Percentiles rank a stretch among this genome's conserved stretches.
phyloP scores from a whole-genome alignment of 2,797 vertebrate species.

The Clarias fuscus region DNA sequence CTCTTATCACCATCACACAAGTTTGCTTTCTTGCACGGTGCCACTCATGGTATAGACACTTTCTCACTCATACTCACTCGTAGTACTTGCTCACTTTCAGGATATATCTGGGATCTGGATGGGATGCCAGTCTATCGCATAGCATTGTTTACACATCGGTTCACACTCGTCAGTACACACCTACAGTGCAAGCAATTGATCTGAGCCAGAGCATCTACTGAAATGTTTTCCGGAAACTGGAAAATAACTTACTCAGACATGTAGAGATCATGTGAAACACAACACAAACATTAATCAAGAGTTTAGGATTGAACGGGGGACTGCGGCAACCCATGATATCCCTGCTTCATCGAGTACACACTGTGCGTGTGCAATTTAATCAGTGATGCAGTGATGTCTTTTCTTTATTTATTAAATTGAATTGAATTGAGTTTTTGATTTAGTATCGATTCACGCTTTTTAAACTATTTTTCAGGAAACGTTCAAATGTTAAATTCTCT shows the following conservation, averaged over 20 bases:
- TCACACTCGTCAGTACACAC: not conserved
- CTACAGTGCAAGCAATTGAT: not conserved
- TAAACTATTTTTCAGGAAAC: too few relatives aligned
- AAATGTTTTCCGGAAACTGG: not conserved
- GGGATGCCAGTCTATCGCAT: not conserved
- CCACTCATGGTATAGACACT: not conserved
- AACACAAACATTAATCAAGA: not conserved
- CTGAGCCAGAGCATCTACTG: not conserved
- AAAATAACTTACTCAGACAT: not conserved
- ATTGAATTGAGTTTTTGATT: too few relatives aligned
- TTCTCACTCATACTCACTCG: not conserved
- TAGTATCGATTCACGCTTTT: too few relatives aligned
- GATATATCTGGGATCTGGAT: not conserved
- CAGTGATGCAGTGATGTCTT: too few relatives aligned
- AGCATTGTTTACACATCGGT: not conserved
- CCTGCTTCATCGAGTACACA: not conserved
- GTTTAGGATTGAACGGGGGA: not conserved
- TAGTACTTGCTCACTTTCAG: not conserved
- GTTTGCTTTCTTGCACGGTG: not conserved
- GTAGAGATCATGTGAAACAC: not conserved
- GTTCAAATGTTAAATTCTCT: too few relatives aligned
- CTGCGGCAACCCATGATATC: not conserved
- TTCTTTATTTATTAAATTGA: too few relatives aligned
- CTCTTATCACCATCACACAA: conserved; percentile 13
- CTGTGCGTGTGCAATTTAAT: too few relatives aligned